Conservation (phyloP, 2,888 invertebrate genomes). For the Tachina grossa region DNA sequence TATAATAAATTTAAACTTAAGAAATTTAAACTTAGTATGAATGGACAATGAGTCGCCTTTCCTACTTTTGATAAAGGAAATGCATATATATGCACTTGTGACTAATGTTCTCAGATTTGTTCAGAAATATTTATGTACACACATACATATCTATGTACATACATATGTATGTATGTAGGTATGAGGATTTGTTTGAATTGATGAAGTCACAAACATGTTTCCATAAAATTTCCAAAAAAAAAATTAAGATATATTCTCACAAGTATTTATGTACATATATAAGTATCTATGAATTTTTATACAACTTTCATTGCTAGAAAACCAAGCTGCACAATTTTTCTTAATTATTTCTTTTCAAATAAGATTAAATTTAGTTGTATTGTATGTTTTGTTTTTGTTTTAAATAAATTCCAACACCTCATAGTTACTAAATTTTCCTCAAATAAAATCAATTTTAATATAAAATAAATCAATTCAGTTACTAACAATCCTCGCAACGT, state of each 20-base stretch:
- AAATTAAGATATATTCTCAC: no score
- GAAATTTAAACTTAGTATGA: no score
- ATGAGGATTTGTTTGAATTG: neutral
- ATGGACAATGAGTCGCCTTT: no score
- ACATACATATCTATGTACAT: no score
- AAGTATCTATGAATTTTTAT: neutral
- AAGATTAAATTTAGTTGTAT: neutral
- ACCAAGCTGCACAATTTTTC: no score
- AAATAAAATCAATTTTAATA: constrained; percentile 31
- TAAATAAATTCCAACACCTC: constrained; percentile 10
- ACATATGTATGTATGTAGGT: no score
- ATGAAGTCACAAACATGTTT: constrained; percentile 54
- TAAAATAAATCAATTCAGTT: constrained; percentile 61
- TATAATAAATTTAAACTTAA: no score
- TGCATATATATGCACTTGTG: no score
- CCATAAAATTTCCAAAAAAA: constrained; percentile 19
- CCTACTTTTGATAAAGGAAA: no score
- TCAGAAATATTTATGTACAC: no score
- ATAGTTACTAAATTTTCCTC: neutral
- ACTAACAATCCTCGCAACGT: constrained; percentile 36
- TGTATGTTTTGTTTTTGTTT: constrained; percentile 9
- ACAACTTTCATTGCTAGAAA: neutral
- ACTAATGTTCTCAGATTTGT: no score
- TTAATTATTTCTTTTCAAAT: neutral
- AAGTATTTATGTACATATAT: neutral